A percentile compares a stretch with the other conserved stretches of the same genome.
phyloP scores from a whole-genome alignment of 2,797 vertebrate species.

The Cryptoblepharus egeriae region DNA sequence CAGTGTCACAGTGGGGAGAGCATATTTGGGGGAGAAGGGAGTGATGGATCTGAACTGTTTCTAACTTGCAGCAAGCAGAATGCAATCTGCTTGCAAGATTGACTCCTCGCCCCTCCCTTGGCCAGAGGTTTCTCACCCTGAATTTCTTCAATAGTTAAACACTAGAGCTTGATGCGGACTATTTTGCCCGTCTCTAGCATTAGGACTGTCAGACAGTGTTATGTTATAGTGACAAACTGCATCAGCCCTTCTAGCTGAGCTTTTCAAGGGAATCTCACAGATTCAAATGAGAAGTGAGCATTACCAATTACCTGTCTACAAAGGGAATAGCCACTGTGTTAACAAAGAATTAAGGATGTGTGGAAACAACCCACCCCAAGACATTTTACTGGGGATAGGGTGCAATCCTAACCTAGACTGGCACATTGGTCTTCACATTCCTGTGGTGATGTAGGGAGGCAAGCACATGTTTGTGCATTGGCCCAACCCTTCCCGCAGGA shows the following conservation, averaged over 20 bases:
- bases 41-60: constrained; percentile 22
- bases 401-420: too few species aligned
- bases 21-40: neutral
- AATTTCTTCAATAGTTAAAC: constrained; percentile 21
- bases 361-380: neutral
- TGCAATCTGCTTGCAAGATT: neutral
- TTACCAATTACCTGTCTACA: neutral
- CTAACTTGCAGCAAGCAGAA: neutral
- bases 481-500: too few species aligned
- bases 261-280: neutral
- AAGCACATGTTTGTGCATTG: too few species aligned
- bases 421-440: too few species aligned
- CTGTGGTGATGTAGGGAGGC: too few species aligned
- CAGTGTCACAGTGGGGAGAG: neutral
- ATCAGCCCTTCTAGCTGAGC: neutral
- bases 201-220: neutral
- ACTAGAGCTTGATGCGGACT: neutral
- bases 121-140: neutral
- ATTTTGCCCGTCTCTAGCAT: constrained; percentile 1
- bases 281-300: neutral
- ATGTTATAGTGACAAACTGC: neutral
- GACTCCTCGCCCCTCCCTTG: neutral
- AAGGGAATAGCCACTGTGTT: neutral
- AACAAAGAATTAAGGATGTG: neutral
- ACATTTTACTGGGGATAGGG: neutral